Conservation (phyloP, 2,888 invertebrate species). For the Allacma fusca region DNA sequence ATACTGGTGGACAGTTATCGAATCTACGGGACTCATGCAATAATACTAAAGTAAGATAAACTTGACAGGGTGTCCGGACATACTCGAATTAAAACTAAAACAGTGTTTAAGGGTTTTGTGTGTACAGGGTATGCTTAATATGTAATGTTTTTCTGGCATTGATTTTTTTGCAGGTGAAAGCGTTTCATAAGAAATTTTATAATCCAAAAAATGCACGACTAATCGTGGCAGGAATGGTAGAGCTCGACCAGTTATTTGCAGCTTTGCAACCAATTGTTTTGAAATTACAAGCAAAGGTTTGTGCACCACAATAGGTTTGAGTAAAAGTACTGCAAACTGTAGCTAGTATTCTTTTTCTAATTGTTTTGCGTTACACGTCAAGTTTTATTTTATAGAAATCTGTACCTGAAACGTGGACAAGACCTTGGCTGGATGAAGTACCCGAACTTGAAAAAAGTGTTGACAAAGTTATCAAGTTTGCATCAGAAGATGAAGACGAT, state of each 20-base stretch:
- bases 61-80: not conserved
- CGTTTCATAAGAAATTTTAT: constrained; percentile 86
- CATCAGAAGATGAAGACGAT: constrained; percentile 75
- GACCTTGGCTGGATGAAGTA: constrained; percentile 80
- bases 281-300: constrained; percentile 77
- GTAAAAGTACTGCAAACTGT: constrained; percentile 51
- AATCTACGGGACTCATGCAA: constrained; percentile 82
- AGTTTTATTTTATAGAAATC: constrained; percentile 29
- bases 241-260: constrained; percentile 77
- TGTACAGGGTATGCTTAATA: too few species aligned
- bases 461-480: constrained; percentile 73
- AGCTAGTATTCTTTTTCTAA: not conserved
- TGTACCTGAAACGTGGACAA: constrained; percentile 61
- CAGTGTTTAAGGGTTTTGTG: too few species aligned
- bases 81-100: too few species aligned
- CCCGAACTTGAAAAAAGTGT: constrained; percentile 71
- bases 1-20: constrained; percentile 84
- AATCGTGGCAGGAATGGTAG: constrained; percentile 82
- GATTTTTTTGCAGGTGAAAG: constrained; percentile 69
- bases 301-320: too few species aligned
- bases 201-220: constrained; percentile 86
- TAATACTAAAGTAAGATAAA: constrained; percentile 78
- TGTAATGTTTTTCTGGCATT: too few species aligned
- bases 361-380: not conserved
- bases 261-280: constrained; percentile 77